Evolutionary conservation across 2,113 vertebrate species (phyloP).

Genomic region (Hyaena hyaena): DNA sequence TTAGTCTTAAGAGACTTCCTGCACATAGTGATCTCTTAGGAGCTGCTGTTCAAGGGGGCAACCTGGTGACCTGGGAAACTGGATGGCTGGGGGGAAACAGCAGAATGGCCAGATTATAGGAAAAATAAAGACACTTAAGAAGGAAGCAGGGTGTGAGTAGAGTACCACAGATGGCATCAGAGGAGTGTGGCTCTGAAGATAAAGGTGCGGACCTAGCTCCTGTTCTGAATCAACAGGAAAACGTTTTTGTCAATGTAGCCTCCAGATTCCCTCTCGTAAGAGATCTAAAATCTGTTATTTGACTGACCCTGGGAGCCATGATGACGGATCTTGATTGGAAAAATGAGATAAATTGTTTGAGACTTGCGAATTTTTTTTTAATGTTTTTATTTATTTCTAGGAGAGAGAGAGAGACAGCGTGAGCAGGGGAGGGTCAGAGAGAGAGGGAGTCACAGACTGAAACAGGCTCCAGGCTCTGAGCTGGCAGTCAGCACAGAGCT

Average conservation of each 20-base stretch:
- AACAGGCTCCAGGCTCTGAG: too few relatives aligned
- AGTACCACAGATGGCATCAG: neutral
- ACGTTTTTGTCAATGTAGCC: neutral
- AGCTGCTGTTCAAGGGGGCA: neutral
- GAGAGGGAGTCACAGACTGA: too few relatives aligned
- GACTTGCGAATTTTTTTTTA: neutral
- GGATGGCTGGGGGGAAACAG: neutral
- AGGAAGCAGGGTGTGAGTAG: neutral
- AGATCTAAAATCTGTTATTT: neutral
- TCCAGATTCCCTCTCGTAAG: neutral
- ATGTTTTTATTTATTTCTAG: neutral
- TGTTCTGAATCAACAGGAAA: neutral
- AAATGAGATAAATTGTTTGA: constrained; percentile 16
- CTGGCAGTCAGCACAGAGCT: too few relatives aligned
- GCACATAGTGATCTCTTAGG: neutral
- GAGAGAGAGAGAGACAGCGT: too few relatives aligned
- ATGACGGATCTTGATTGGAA: neutral
- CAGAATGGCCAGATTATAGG: neutral
- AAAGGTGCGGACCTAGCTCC: neutral
- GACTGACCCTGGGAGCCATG: neutral
- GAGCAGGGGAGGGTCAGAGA: too few relatives aligned
- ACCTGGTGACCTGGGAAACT: neutral
- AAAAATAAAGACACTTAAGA: neutral
- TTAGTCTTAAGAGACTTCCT: neutral
- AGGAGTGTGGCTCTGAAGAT: neutral